These are phyloP conservation scores for Malacosoma neustria DNA, from an alignment of 2,888 invertebrate species.

Conservation along the genomic window DNA sequence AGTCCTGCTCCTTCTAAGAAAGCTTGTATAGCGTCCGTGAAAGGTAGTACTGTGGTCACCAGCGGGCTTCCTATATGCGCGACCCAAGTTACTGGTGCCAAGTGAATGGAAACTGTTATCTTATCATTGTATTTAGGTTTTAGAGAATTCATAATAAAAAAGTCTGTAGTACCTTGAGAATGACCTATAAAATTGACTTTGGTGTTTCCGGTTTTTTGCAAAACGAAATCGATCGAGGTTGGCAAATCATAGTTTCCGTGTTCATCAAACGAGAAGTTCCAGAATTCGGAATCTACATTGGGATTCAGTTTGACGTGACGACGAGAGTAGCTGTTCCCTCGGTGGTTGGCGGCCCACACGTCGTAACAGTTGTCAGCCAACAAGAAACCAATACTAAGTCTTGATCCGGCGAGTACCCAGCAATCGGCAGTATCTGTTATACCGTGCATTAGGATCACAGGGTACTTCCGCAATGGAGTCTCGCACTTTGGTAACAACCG, in stretches of 20 bases:
- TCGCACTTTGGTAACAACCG: slow-evolving; percentile 36
- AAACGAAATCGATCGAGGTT: slow-evolving; percentile 64
- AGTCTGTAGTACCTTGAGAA: slow-evolving; percentile 79
- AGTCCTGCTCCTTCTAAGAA: slow-evolving; percentile 56
- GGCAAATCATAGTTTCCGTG: slow-evolving; percentile 82
- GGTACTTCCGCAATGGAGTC: slow-evolving; percentile 20
- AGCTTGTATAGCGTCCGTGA: slow-evolving; percentile 22
- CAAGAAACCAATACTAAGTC: slow-evolving; percentile 34
- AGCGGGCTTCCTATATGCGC: slow-evolving; percentile 51
- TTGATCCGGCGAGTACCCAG: slow-evolving; percentile 38
- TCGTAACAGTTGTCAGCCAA: slow-evolving; percentile 73
- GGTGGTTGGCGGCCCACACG: slow-evolving; percentile 49
- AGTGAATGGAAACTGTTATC: slow-evolving; percentile 61
- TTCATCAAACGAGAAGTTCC: slow-evolving; percentile 80
- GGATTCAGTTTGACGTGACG: slow-evolving; percentile 63
- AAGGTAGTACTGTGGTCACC: slow-evolving; percentile 21
- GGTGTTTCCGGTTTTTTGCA: slow-evolving; percentile 54
- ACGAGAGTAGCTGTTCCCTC: slow-evolving; percentile 78
- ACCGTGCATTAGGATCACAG: slow-evolving; percentile 45
- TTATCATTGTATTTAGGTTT: slow-evolving; percentile 75
- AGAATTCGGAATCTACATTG: slow-evolving; percentile 48
- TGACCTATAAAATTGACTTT: slow-evolving; percentile 80
- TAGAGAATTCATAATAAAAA: slow-evolving; percentile 69
- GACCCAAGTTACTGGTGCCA: slow-evolving; percentile 66
- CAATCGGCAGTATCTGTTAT: slow-evolving; percentile 38